Conservation (phyloP, 1,140 invertebrate species). For the Globodera rostochiensis region DNA sequence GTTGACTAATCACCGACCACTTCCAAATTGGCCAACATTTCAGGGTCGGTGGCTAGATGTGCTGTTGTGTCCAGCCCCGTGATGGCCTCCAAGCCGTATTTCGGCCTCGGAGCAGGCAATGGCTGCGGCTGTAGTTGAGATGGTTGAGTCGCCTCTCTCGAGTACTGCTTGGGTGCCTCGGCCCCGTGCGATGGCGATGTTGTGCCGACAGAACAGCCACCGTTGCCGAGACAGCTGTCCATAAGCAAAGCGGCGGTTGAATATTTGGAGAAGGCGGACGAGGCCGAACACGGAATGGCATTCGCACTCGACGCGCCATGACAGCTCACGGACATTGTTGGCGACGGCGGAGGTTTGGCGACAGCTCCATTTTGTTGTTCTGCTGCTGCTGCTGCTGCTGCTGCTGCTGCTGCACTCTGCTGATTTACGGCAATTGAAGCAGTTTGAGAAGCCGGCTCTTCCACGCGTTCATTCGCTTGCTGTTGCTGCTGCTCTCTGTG, state of each 20-base stretch:
- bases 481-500: constrained; percentile 10
- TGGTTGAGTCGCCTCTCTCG: neutral
- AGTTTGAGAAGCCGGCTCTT: neutral
- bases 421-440: neutral
- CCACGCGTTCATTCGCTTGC: neutral
- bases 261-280: constrained; percentile 8
- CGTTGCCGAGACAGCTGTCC: constrained; percentile 6
- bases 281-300: neutral
- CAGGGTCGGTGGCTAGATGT: constrained; percentile 11
- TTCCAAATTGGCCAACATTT: constrained; percentile 11
- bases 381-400: neutral
- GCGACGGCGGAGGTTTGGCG: neutral
- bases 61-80: neutral
- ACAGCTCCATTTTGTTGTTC: neutral
- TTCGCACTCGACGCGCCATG: neutral
- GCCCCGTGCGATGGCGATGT: constrained; percentile 10
- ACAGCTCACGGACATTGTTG: neutral
- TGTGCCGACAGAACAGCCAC: constrained; percentile 19
- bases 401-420: neutral
- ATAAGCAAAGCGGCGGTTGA: constrained; percentile 7
- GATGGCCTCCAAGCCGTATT: constrained; percentile 10
- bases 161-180: constrained; percentile 19
- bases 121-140: neutral
- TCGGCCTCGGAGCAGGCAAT: neutral
- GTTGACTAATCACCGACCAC: neutral